Conservation (phyloP, 2,888 invertebrate genomes). For the Epirrhoe alternata region DNA sequence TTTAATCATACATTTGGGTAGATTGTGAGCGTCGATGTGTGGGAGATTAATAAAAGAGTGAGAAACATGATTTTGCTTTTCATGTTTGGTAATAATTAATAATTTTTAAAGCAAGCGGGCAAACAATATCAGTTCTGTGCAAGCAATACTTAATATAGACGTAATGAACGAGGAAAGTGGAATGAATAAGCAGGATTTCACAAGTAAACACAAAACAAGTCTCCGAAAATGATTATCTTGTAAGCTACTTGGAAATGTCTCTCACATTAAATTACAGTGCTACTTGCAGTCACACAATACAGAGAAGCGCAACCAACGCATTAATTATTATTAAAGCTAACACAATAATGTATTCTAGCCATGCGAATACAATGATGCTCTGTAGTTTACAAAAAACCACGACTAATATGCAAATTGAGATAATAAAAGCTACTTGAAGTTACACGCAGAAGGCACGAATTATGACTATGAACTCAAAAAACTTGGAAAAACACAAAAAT, state of each 20-base stretch:
- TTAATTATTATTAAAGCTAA: conserved; percentile 32
- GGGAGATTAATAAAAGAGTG: too few relatives aligned
- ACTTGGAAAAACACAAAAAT: not conserved
- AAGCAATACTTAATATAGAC: not conserved
- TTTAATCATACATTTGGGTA: too few relatives aligned
- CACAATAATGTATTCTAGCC: conserved; percentile 39
- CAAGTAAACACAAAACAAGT: not conserved
- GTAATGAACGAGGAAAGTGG: not conserved
- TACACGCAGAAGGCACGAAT: conserved; percentile 21
- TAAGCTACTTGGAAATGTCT: conserved; percentile 5
- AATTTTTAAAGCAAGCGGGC: too few relatives aligned
- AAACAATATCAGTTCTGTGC: not conserved
- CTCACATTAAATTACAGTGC: conserved; percentile 20
- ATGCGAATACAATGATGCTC: conserved; percentile 44
- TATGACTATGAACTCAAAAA: conserved; percentile 6
- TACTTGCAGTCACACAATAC: conserved; percentile 27
- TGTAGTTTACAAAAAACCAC: conserved; percentile 38
- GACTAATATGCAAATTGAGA: conserved; percentile 37
- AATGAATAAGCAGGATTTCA: not conserved
- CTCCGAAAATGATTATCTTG: conserved; percentile 1
- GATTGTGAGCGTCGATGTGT: too few relatives aligned
- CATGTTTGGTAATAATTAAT: too few relatives aligned
- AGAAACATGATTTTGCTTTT: too few relatives aligned
- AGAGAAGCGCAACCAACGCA: conserved; percentile 21
- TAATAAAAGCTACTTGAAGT: conserved; percentile 32